A percentile compares a stretch with the other conserved stretches of the same genome.
phyloP scores from a whole-genome alignment of 2,888 invertebrate genomes.

The Nematopogon swammerdamellus region DNA sequence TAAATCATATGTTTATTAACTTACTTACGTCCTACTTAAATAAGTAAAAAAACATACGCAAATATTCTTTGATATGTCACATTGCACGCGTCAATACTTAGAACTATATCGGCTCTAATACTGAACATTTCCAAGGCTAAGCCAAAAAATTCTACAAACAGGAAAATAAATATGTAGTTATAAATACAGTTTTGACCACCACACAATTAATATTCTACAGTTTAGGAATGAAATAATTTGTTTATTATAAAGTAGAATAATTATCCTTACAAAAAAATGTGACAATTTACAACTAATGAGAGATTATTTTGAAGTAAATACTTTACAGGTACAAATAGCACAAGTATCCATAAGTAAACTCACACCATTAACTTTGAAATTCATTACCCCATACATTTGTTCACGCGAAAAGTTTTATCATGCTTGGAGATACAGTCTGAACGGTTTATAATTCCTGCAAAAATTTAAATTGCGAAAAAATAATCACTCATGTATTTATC shows the following conservation, averaged over 20 bases:
- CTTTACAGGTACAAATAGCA: slow-evolving; percentile 1
- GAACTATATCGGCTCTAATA: slow-evolving; percentile 17
- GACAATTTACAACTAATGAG: neutral
- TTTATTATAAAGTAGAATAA: too few species aligned
- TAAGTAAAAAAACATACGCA: neutral
- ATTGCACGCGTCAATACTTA: slow-evolving; percentile 24
- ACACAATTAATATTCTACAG: too few species aligned
- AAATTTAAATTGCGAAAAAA: slow-evolving; percentile 11
- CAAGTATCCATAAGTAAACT: neutral
- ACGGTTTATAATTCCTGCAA: slow-evolving; percentile 1
- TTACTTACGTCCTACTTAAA: neutral
- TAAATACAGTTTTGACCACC: too few species aligned
- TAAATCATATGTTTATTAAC: neutral
- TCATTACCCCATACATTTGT: slow-evolving; percentile 4
- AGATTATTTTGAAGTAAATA: neutral
- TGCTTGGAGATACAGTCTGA: too few species aligned
- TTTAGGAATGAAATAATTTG: too few species aligned
- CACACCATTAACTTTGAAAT: too few species aligned
- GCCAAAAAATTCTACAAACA: too few species aligned
- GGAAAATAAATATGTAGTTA: too few species aligned
- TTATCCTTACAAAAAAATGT: too few species aligned
- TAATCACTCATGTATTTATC: slow-evolving; percentile 7
- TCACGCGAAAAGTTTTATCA: too few species aligned
- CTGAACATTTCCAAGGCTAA: slow-evolving; percentile 18
- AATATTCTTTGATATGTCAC: slow-evolving; percentile 17